Conservation (phyloP, 2,113 vertebrate species). For the Salvelinus namaycush region DNA sequence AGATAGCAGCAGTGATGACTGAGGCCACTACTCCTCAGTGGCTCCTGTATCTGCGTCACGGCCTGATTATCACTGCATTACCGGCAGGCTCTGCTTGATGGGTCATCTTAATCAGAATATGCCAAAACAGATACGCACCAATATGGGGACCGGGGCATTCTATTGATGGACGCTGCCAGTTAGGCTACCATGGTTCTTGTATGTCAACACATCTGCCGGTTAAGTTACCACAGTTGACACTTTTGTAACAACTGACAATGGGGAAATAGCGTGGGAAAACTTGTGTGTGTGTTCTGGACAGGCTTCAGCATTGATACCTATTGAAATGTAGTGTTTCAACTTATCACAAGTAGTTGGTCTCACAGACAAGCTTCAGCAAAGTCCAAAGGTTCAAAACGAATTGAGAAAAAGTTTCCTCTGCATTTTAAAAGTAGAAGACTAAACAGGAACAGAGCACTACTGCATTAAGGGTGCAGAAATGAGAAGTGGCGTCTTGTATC, state of each 20-base stretch:
- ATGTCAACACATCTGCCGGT: constrained; percentile 40
- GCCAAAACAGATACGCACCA: constrained; percentile 46
- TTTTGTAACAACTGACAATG: not conserved
- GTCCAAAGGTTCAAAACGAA: not conserved
- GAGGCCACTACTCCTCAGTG: constrained; percentile 53
- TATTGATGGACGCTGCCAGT: constrained; percentile 44
- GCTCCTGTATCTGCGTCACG: constrained; percentile 50
- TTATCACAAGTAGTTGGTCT: not conserved
- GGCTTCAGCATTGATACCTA: too few relatives aligned
- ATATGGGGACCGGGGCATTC: constrained; percentile 27
- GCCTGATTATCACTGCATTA: constrained; percentile 62
- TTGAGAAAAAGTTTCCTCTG: not conserved
- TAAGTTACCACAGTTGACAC: not conserved
- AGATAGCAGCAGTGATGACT: constrained; percentile 58
- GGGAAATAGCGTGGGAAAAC: too few relatives aligned
- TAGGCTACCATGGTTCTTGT: constrained; percentile 31
- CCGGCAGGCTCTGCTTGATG: constrained; percentile 57
- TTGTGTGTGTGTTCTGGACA: too few relatives aligned
- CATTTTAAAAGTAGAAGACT: not conserved
- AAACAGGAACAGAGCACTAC: not conserved
- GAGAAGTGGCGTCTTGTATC: not conserved
- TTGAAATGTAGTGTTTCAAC: too few relatives aligned
- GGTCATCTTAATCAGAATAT: constrained; percentile 54
- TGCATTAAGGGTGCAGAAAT: not conserved
- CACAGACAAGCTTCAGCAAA: not conserved